phyloP scores from a whole-genome alignment of 1,140 invertebrate genomes.

The Lethrus apterus region DNA sequence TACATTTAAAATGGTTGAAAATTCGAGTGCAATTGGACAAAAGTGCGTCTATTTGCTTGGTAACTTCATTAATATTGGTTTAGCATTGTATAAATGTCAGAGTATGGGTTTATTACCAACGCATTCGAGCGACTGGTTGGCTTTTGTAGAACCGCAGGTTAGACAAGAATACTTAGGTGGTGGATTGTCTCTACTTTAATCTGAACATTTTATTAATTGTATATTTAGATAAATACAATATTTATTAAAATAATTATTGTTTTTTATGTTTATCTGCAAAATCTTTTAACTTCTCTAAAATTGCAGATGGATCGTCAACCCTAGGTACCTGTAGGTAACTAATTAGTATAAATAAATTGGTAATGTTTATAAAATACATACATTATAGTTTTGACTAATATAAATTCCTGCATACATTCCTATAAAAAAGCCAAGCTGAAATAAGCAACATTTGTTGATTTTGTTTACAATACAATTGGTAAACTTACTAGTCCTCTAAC shows the following conservation, averaged over 20 bases:
- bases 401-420: slow-evolving; percentile 76
- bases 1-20: slow-evolving; percentile 94
- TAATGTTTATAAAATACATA: slow-evolving; percentile 38
- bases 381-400: slow-evolving; percentile 74
- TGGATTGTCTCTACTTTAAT: slow-evolving; percentile 56
- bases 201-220: slow-evolving; percentile 18
- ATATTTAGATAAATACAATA: slow-evolving; percentile 4
- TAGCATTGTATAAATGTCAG: slow-evolving; percentile 98
- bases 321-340: slow-evolving; percentile 67
- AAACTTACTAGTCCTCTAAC: slow-evolving; percentile 34
- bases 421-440: slow-evolving; percentile 64
- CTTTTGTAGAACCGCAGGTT: slow-evolving; percentile 89
- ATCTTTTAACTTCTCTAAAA: slow-evolving; percentile 60
- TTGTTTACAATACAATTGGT: slow-evolving; percentile 3
- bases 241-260: slow-evolving; percentile 37
- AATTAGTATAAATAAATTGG: slow-evolving; percentile 18
- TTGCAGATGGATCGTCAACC: slow-evolving; percentile 67
- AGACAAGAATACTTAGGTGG: slow-evolving; percentile 84
- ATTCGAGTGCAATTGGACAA: slow-evolving; percentile 81
- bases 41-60: slow-evolving; percentile 94
- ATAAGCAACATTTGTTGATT: slow-evolving; percentile 23
- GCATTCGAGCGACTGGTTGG: slow-evolving; percentile 97
- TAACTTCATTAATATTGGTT: slow-evolving; percentile 84
- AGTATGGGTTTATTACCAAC: slow-evolving; percentile 97
- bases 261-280: slow-evolving; percentile 62